phyloP scores from a whole-genome alignment of 2,113 vertebrate genomes.

The Leptodactylus fuscus region DNA sequence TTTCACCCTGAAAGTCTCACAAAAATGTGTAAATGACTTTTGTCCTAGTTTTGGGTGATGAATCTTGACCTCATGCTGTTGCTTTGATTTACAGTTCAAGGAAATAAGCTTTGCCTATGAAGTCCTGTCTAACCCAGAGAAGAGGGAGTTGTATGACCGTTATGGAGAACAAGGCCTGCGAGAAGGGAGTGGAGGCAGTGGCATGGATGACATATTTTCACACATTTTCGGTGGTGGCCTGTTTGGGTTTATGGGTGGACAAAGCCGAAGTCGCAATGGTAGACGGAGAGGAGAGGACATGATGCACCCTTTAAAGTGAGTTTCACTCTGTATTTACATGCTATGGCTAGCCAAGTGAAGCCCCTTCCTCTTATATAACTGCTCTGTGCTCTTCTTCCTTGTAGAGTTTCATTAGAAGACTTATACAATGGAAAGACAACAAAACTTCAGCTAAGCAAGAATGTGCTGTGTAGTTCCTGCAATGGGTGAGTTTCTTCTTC shows the following conservation, averaged over 20 bases:
- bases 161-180: constrained; percentile 97
- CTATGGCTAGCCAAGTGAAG: fast-evolving
- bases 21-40: no score
- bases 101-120: constrained; percentile 99
- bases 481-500: constrained; percentile 85
- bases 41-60: neutral
- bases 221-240: constrained; percentile 98
- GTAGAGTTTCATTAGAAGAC: constrained; percentile 97
- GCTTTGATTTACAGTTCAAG: constrained; percentile 84
- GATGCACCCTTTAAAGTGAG: constrained; percentile 97
- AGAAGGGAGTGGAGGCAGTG: constrained; percentile 92
- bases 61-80: neutral
- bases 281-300: constrained; percentile 96
- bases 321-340: constrained; percentile 12
- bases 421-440: constrained; percentile 98
- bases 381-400: constrained; percentile 40
- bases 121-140: constrained; percentile 95
- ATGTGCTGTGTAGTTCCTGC: constrained; percentile 93
- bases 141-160: constrained; percentile 93
- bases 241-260: constrained; percentile 97
- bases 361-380: neutral
- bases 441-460: constrained; percentile 99
- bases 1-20: no score
- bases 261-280: constrained; percentile 91
- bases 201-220: constrained; percentile 99